A percentile compares a stretch with the other conserved stretches of the same genome.
These are phyloP conservation scores for Lydus trimaculatus DNA, from an alignment of 2,888 invertebrate genomes.

Conservation along the genomic window DNA sequence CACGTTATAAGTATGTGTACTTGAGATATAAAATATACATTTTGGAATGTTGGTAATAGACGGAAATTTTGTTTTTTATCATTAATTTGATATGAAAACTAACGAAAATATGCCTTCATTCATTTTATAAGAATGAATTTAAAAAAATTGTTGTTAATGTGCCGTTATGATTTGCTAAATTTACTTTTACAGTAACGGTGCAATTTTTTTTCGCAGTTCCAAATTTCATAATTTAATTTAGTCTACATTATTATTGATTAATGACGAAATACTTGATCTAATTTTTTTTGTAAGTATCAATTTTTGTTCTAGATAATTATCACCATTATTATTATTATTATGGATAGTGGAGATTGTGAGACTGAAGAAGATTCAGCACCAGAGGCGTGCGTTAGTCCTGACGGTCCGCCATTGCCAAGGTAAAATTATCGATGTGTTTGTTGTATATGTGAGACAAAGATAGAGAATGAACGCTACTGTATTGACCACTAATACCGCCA, in stretches of 20 bases:
- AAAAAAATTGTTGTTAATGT: neutral
- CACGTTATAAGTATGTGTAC: neutral
- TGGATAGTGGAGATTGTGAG: slow-evolving; percentile 57
- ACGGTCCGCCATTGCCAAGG: slow-evolving; percentile 54
- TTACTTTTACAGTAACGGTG: neutral
- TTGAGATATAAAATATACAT: neutral
- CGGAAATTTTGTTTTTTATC: too few relatives aligned
- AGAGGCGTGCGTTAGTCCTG: slow-evolving; percentile 58
- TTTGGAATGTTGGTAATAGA: too few relatives aligned
- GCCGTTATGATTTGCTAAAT: neutral
- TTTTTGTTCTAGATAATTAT: too few relatives aligned
- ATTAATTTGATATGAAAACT: too few relatives aligned
- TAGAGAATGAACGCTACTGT: slow-evolving; percentile 33
- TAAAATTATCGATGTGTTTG: slow-evolving; percentile 38
- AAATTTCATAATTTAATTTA: neutral
- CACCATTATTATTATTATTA: slow-evolving; percentile 19
- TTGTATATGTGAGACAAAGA: neutral
- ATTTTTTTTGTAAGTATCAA: neutral
- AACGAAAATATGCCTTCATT: too few relatives aligned
- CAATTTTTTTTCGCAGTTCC: neutral
- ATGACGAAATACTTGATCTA: neutral
- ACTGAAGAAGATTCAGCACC: slow-evolving; percentile 59
- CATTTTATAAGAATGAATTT: too few relatives aligned
- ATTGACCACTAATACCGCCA: slow-evolving; percentile 22
- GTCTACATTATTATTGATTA: neutral